Conservation (phyloP, 64 coral and sea anemone species). For the Stylophora pistillata region DNA sequence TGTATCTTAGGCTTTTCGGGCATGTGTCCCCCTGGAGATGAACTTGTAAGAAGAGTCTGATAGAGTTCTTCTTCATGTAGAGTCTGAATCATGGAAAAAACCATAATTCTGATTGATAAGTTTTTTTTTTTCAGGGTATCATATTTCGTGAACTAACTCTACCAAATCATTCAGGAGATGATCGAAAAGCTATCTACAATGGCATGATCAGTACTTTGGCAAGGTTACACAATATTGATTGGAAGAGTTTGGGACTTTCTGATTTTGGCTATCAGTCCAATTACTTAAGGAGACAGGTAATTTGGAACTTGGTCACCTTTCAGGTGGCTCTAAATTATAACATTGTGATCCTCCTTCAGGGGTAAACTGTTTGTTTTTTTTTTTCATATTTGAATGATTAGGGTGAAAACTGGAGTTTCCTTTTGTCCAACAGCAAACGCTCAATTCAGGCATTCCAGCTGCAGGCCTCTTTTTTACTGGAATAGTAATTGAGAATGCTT, state of each 20-base stretch:
- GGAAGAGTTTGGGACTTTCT: constrained; percentile 64
- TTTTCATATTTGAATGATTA: no score
- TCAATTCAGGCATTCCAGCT: no score
- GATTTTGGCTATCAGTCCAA: constrained; percentile 75
- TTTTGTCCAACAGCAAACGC: no score
- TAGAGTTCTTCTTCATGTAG: no score
- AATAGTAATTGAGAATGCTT: no score
- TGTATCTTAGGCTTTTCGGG: no score
- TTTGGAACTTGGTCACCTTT: neutral
- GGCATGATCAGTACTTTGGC: constrained; percentile 68
- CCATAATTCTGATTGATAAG: neutral
- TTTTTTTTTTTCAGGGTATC: constrained; percentile 45
- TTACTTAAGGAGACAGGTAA: constrained; percentile 86
- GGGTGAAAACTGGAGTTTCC: no score
- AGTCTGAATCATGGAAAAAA: neutral
- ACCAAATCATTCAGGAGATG: neutral
- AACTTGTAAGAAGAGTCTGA: neutral
- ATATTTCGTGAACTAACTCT: constrained; percentile 64
- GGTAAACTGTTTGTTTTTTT: no score
- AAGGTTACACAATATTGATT: constrained; percentile 71
- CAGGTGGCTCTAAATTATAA: neutral
- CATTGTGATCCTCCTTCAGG: no score
- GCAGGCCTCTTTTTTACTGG: no score
- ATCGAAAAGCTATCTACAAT: constrained; percentile 57
- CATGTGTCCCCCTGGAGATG: neutral